Evolutionary conservation across 2,797 vertebrate species (phyloP), one percentile per base, ranked within the genome.

Genomic region (Diceros bicornis): DNA sequence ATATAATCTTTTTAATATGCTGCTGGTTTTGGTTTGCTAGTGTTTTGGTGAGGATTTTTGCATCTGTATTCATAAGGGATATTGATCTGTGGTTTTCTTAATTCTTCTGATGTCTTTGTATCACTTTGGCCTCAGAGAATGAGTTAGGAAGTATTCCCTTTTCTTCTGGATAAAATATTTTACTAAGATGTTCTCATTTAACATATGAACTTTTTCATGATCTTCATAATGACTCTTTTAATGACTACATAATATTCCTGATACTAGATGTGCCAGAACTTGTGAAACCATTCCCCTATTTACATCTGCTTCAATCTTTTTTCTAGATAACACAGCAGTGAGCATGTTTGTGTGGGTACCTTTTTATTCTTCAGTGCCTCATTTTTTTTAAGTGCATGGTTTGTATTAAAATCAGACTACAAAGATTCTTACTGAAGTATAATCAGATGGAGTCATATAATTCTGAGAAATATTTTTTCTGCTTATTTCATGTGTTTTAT

Each of bases 141-240:
- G 61, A 89, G 5, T 61, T 91, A 75, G 29, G n/a, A 59, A 95
- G 25, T 88, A 5, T 86, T 96, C 3, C 47, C 20, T 84, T 52
- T 21, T 92, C 9, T 91, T 79, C 74, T 81, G 29, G 17, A 78
- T 89, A 86, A 82, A 13, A 64, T 78, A 78, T 47, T 89, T 3
- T 90, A 85, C 32, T 88, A 95, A 71, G 20, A 27, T 84, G 87
- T 62, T 94, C 62, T 96, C 52, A 90, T 94, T 97, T 93, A 94
- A 82, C 8, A 29, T 59, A 50, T 21, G 88, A 94, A 91, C 18
- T 62, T 72, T 91, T 61, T 79, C 29, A 91, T 75, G 20, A 87
- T 81, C 32, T 89, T 79, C 11, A 85, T 89, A 94, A 64, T 94
- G n/a, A 41, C 20, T 68, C 59, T 84, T 94, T 87, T n/a, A 91